phyloP scores from a whole-genome alignment of 2,888 invertebrate genomes.

The Nemoura dubitans region DNA sequence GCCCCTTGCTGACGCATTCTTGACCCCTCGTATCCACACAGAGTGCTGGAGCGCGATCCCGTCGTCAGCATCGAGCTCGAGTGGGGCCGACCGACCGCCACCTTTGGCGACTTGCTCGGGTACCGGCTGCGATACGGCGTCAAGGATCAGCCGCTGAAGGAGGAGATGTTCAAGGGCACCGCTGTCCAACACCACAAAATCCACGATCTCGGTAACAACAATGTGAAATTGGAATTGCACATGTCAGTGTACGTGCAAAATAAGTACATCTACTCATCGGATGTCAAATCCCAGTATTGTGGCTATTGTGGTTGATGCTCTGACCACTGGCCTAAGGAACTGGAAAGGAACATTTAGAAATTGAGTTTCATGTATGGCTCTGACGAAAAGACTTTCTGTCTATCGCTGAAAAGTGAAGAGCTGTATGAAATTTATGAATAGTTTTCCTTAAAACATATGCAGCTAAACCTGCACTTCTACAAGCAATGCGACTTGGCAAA shows the following conservation, averaged over 20 bases:
- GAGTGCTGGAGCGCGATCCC: slow-evolving; percentile 86
- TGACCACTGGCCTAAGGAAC: not conserved
- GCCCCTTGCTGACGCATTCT: too few species aligned
- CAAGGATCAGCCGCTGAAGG: slow-evolving; percentile 79
- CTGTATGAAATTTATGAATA: too few species aligned
- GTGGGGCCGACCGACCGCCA: slow-evolving; percentile 90
- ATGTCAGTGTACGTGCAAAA: too few species aligned
- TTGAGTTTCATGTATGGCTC: too few species aligned
- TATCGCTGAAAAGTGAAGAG: too few species aligned
- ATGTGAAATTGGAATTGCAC: too few species aligned
- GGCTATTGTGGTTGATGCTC: not conserved
- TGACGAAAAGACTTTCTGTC: too few species aligned
- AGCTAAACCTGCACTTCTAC: too few species aligned
- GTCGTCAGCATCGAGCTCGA: slow-evolving; percentile 89
- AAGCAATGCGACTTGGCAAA: too few species aligned
- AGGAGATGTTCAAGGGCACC: slow-evolving; percentile 75
- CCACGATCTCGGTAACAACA: slow-evolving; percentile 72
- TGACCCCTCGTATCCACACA: too few species aligned
- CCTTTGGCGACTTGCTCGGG: slow-evolving; percentile 87
- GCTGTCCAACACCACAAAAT: slow-evolving; percentile 77
- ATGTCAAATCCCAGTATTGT: not conserved
- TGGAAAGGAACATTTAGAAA: not conserved
- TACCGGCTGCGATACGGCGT: slow-evolving; percentile 89
- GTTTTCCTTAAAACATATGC: too few species aligned
- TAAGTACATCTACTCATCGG: slow-evolving; percentile 49